Evolutionary conservation across 1,140 invertebrate genomes (phyloP), one percentile per base, ranked within the genome.

Genomic region (Aradophagus sp.): DNA sequence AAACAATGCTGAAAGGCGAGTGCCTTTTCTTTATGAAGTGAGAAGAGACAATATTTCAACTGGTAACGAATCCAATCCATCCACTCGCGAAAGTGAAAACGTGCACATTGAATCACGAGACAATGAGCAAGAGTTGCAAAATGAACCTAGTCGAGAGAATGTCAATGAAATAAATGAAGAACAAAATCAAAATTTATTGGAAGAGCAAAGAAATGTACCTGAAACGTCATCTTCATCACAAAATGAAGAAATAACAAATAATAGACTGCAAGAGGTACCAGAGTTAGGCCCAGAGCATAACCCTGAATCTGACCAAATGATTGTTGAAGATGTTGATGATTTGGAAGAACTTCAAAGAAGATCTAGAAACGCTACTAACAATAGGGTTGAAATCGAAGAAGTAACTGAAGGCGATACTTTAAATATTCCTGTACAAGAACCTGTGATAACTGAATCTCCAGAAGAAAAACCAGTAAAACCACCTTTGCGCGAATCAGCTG

Each of bases 381-480:
- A 73, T 3, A 47, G 45, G 34, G 42, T 80, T 10, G 75, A 82
- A 52, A 83, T 82, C 41, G 74, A 79, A 58, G 83, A 84, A 69
- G 26, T 80, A 4, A 63, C 55, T 5, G 75, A 73, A 11, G 68
- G 16, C 45, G 77, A 80, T 11, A 47, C 5, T 13, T 65, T 31
- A 42, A 7, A 44, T n/a, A 62, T 47, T 36, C n/a, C 44, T 11
- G 63, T 47, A 50, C 53, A 80, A 12, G 80, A 81, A 44, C 76
- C 83, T 27, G 27, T 84, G 12, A 68, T 79, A 65, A 78, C 73
- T 0, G 82, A 80, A 45, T 74, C 79, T 7, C n/a, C n/a, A n/a
- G 77, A 78, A 1, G 77, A 80, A 14, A 14, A 70, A 26, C 35
- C 59, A 14, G 70, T 78, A 47, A 17, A 42, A 1, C 17, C 68